phyloP scores from a whole-genome alignment of 2,113 vertebrate species.

The Thymallus thymallus region DNA sequence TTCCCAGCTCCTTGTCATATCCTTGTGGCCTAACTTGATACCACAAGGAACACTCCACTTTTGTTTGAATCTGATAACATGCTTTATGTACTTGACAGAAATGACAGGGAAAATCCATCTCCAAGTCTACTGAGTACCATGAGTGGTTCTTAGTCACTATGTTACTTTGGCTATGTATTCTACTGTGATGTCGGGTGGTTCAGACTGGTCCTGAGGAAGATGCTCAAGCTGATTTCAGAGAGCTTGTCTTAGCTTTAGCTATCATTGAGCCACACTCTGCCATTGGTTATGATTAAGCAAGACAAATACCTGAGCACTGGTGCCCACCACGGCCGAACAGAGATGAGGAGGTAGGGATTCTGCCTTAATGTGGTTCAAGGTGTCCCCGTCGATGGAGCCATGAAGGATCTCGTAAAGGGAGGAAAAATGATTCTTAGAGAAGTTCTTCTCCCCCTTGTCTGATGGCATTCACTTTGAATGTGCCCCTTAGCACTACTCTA shows the following conservation, averaged over 20 bases:
- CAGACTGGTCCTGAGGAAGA: constrained; percentile 14
- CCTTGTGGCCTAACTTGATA: not conserved
- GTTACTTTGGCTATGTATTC: constrained; percentile 11
- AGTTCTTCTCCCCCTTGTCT: not conserved
- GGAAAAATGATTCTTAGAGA: not conserved
- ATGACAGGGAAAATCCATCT: not conserved
- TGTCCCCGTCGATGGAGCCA: not conserved
- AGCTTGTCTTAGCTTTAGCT: constrained; percentile 15
- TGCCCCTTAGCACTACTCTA: not conserved
- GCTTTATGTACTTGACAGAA: not conserved
- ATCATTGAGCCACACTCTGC: not conserved
- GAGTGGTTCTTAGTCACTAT: not conserved
- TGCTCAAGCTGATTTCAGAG: constrained; percentile 29
- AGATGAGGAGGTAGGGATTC: not conserved
- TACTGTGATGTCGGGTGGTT: not conserved
- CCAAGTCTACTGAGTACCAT: not conserved
- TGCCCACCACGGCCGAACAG: not conserved
- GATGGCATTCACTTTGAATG: not conserved
- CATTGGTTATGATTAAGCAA: constrained; percentile 17
- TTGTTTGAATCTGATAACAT: not conserved
- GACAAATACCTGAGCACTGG: constrained; percentile 4
- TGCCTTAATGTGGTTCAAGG: not conserved
- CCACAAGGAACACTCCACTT: not conserved
- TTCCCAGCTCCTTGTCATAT: not conserved
- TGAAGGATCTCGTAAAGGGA: not conserved